Base-by-base conservation (phyloP, 1,140 invertebrate genomes). In the Augochlora pura region DNA sequence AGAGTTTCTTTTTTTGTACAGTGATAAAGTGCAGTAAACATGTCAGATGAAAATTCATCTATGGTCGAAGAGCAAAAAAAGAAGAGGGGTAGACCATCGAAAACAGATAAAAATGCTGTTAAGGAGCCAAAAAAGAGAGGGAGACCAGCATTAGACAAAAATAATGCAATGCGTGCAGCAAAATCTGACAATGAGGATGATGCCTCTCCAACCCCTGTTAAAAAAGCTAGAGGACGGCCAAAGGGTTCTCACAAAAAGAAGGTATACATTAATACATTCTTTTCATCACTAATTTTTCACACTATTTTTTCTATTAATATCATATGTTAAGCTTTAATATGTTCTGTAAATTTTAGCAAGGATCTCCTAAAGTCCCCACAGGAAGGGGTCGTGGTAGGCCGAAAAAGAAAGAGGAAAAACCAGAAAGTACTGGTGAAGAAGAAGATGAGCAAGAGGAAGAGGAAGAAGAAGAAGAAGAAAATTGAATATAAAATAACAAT, bases 191-290 rank as follows among this genome's bases (percentile, higher is more conserved):
- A 91, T 23, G 92, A 93, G 83, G 92, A 93, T 73, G 92, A 93
- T 64, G 88, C 89, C 42, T 89, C 92, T 62, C 91, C 91, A 66
- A 90, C 87, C n/a, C 93, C 93, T 65, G 92, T 91, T 0, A 94
- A 94, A 82, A 92, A 93, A 75, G 93, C 92, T 75, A 90, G 93
- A 78, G 93, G 93, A 70, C 86, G 93, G 87, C 93, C 93, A 67
- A 94, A 94, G 67, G 91, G 92, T 1, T 91, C 93, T 12, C 91
- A 93, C 68, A 94, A 94, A 89, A 94, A 93, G 77, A 93, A 93
- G 90, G 92, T 92, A 85, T 68, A 6, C 23, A 12, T 18, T 18
- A 23, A 64, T 27, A 5, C 5, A 52, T 52, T 18, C 21, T 25
- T 57, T n/a, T 57, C 8, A 21, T 57, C n/a, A 60, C 8, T 7